phyloP scores from a whole-genome alignment of 30 jellyfish, hydroid and myxozoan genomes.

The Hydractinia symbiolongicarpus region DNA sequence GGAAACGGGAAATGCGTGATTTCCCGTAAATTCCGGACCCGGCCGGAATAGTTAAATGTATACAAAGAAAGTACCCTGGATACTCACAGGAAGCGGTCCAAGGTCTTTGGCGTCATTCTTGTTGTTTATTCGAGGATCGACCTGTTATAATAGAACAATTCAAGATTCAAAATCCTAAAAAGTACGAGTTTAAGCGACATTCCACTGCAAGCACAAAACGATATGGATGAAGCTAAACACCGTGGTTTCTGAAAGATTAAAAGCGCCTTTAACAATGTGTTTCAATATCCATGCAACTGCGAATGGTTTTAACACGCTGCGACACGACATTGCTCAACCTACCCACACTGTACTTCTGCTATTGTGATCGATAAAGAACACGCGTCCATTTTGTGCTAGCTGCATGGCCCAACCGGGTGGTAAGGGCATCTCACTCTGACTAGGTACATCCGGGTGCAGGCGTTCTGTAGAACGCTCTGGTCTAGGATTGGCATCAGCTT shows the following conservation, averaged over 20 bases:
- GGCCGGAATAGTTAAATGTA: no score
- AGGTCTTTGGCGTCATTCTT: slow-evolving; percentile 50
- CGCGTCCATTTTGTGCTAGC: slow-evolving; percentile 87
- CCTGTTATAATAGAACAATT: slow-evolving; percentile 17
- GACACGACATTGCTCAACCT: neutral
- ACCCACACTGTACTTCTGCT: slow-evolving; percentile 94
- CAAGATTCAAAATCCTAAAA: no score
- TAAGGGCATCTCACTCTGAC: slow-evolving; percentile 72
- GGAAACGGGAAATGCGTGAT: neutral
- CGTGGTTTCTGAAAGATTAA: no score
- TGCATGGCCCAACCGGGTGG: slow-evolving; percentile 99
- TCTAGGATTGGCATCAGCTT: neutral
- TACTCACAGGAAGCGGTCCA: slow-evolving; percentile 88
- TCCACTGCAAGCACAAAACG: no score
- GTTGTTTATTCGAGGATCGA: slow-evolving; percentile 83
- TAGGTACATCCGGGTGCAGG: slow-evolving; percentile 93
- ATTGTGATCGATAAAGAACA: slow-evolving; percentile 92
- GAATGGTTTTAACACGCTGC: no score
- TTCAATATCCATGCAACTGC: no score
- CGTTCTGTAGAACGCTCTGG: slow-evolving; percentile 40
- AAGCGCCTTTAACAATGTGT: no score
- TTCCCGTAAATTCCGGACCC: no score
- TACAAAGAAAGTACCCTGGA: neutral
- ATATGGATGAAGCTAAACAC: no score
- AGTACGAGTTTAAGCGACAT: no score